phyloP scores from a whole-genome alignment of 2,888 invertebrate genomes.

The Parnassius apollo region DNA sequence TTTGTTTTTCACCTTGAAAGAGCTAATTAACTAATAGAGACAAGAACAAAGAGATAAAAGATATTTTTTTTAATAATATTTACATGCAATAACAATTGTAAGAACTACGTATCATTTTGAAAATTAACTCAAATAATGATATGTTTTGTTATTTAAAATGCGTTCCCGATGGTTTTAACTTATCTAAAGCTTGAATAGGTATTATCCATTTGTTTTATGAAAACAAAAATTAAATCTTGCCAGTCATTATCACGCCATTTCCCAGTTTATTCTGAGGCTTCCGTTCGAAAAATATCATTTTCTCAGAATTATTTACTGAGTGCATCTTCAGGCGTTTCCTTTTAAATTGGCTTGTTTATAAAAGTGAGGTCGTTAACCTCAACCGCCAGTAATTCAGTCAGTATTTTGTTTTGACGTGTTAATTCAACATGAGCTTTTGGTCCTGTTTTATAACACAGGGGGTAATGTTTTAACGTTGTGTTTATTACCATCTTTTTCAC shows the following conservation, averaged over 20 bases:
- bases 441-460: constrained; percentile 29
- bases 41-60: too few relatives aligned
- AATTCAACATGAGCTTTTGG: constrained; percentile 30
- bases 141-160: constrained; percentile 6
- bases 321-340: constrained; percentile 9
- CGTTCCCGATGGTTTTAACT: constrained; percentile 12
- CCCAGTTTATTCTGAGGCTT: not conserved
- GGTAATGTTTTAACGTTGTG: constrained; percentile 12
- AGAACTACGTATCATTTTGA: too few relatives aligned
- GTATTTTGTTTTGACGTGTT: constrained; percentile 31
- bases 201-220: not conserved
- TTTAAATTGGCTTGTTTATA: constrained; percentile 14
- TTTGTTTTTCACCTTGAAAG: too few relatives aligned
- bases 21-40: too few relatives aligned
- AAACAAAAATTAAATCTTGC: not conserved
- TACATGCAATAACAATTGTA: too few relatives aligned
- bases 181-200: not conserved
- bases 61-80: too few relatives aligned
- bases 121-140: not conserved
- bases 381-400: constrained; percentile 27
- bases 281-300: not conserved
- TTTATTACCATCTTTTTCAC: not conserved
- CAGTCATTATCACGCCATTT: not conserved
- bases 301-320: not conserved
- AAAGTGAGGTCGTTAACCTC: constrained; percentile 29